A percentile compares a stretch with the other conserved stretches of the same genome.
These are phyloP conservation scores for Erythrocebus patas DNA, from an alignment of 2,113 vertebrate genomes.

Conservation along the genomic window DNA sequence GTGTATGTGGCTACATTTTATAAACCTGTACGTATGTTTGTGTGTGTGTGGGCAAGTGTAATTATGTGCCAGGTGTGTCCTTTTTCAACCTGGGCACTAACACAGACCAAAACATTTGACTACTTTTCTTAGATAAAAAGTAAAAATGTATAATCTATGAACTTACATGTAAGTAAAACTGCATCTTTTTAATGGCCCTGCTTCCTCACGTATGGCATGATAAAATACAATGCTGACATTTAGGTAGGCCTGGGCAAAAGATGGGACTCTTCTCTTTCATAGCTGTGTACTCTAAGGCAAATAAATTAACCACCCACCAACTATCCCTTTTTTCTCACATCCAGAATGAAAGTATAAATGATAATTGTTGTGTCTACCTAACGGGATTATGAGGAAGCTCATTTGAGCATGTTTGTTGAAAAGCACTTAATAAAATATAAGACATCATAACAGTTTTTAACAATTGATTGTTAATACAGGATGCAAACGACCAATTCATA, in stretches of 20 bases:
- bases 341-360: not conserved
- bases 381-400: not conserved
- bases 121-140: not conserved
- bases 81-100: not conserved
- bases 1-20: not conserved
- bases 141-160: not conserved
- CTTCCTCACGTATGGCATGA: not conserved
- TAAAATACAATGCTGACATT: not conserved
- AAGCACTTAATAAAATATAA: not conserved
- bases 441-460: not conserved
- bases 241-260: not conserved
- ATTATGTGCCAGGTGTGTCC: not conserved
- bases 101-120: not conserved
- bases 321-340: not conserved
- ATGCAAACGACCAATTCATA: not conserved
- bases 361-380: not conserved
- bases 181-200: not conserved
- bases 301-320: not conserved
- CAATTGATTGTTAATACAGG: constrained; percentile 3
- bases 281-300: not conserved
- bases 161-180: not conserved
- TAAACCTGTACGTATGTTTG: not conserved
- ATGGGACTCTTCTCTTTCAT: not conserved
- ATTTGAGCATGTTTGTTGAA: not conserved
- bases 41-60: not conserved